Conservation (phyloP, 2,888 invertebrate species). For the Acleris holmiana region DNA sequence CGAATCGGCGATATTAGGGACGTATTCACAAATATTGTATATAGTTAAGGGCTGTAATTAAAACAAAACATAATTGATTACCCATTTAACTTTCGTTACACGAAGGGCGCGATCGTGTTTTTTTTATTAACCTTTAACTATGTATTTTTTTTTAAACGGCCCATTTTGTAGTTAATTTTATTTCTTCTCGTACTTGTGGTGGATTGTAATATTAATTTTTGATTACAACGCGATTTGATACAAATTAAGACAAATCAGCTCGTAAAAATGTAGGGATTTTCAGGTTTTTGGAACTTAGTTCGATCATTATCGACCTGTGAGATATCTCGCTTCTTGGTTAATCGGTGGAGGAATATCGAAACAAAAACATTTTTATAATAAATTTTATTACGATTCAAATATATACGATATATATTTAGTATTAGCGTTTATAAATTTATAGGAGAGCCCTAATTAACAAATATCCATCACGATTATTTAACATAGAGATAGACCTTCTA, state of each 20-base stretch:
- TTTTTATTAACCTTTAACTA: no score
- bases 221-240: conserved; percentile 12
- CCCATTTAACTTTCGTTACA: no score
- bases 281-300: conserved; percentile 14
- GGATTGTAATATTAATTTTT: conserved; percentile 29
- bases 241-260: conserved; percentile 7
- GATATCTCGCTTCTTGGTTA: conserved; percentile 2
- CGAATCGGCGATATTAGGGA: no score
- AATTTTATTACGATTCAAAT: conserved; percentile 35
- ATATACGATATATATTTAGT: conserved; percentile 28
- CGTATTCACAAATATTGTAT: no score
- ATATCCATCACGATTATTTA: conserved; percentile 32
- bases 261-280: background rate
- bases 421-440: conserved; percentile 34
- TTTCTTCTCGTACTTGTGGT: conserved; percentile 32
- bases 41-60: no score
- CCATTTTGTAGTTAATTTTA: conserved; percentile 23
- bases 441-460: conserved; percentile 10
- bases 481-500: conserved; percentile 12
- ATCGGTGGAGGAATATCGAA: conserved; percentile 28
- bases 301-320: conserved; percentile 10
- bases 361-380: conserved; percentile 34
- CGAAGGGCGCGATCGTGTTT: no score
- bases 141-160: no score
- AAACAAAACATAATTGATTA: no score